Evolutionary conservation across 2,888 invertebrate genomes (phyloP).

Genomic region (Heterodera filipjevi): DNA sequence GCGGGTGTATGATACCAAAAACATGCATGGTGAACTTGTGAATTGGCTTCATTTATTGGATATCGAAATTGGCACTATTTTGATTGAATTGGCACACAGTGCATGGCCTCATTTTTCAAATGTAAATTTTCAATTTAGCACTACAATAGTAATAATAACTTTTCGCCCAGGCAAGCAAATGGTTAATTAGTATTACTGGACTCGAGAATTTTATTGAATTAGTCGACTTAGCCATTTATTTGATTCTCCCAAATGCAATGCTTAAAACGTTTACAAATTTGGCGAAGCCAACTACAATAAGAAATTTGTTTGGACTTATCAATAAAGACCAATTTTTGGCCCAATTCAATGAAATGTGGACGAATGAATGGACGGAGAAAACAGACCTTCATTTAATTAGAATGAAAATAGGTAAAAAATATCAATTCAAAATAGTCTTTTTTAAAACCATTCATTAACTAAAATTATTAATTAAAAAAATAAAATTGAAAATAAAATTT

Average conservation of each 20-base stretch:
- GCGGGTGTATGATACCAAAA: neutral
- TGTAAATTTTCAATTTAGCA: no score
- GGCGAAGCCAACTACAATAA: neutral
- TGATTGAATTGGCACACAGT: neutral
- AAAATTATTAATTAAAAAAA: neutral
- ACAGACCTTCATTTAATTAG: neutral
- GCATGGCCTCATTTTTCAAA: neutral
- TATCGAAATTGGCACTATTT: neutral
- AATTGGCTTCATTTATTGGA: neutral
- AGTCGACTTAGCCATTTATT: neutral
- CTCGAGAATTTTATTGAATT: neutral
- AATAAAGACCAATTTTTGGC: neutral
- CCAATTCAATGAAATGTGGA: neutral
- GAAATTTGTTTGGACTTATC: neutral
- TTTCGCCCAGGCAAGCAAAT: neutral
- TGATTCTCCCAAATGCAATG: neutral
- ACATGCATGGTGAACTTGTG: neutral
- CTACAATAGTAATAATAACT: neutral
- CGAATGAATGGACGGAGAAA: neutral
- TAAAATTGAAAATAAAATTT: no score
- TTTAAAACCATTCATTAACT: neutral
- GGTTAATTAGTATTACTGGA: neutral
- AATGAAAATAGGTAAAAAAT: neutral
- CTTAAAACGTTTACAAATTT: neutral
- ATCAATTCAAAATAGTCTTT: no score